These are phyloP conservation scores for Himalopsyche kuldschensis DNA, from an alignment of 2,888 invertebrate species.

Conservation along the genomic window DNA sequence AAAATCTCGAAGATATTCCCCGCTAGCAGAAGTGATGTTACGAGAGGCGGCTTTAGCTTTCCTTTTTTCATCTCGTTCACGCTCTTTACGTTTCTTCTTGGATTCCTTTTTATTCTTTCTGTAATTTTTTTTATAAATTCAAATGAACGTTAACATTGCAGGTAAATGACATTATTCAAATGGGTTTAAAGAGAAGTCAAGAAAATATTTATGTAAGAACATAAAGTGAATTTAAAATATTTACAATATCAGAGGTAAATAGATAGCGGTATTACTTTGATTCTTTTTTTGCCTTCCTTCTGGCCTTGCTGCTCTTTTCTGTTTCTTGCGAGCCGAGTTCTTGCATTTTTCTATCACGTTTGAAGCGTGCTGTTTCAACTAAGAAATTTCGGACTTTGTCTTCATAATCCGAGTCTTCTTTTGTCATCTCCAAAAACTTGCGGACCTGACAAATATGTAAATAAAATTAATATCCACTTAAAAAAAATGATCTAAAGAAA, in stretches of 20 bases:
- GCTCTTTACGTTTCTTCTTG: conserved; percentile 71
- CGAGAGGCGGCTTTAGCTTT: conserved; percentile 65
- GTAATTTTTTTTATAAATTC: neutral
- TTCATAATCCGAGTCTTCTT: conserved; percentile 83
- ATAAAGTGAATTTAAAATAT: neutral
- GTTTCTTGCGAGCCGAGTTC: conserved; percentile 64
- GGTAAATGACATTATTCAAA: too few relatives aligned
- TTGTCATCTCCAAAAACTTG: conserved; percentile 76
- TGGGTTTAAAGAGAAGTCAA: too few relatives aligned
- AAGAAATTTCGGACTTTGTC: conserved; percentile 84
- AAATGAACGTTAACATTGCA: too few relatives aligned
- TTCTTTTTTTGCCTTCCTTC: conserved; percentile 58
- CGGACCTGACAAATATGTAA: conserved; percentile 55
- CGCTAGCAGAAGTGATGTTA: conserved; percentile 53
- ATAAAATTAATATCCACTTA: neutral
- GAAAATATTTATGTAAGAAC: too few relatives aligned
- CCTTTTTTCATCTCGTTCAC: conserved; percentile 69
- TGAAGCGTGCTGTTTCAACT: conserved; percentile 80
- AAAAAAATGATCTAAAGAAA: neutral
- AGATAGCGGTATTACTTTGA: conserved; percentile 36
- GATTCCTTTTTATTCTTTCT: conserved; percentile 74
- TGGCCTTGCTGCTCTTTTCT: conserved; percentile 56
- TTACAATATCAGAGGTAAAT: neutral
- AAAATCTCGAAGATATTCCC: conserved; percentile 66
- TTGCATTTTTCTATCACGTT: conserved; percentile 69